Evolutionary conservation across 2,888 invertebrate genomes (phyloP).

Genomic region (Autographa gamma): DNA sequence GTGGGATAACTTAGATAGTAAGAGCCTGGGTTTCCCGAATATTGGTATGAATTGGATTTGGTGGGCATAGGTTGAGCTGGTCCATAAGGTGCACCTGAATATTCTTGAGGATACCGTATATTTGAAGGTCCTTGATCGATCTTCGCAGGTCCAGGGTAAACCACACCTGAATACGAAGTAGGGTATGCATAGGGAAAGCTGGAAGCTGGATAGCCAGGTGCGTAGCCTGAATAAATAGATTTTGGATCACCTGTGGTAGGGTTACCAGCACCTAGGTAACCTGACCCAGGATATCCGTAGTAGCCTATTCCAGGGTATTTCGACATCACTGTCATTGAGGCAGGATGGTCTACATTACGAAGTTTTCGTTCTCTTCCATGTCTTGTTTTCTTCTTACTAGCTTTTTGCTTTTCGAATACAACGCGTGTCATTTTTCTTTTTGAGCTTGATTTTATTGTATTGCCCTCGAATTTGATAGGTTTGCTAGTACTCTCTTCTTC

Average conservation of each 20-base stretch:
- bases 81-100: constrained; percentile 4
- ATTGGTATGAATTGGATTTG: neutral
- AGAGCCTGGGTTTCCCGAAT: constrained; percentile 12
- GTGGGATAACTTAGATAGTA: constrained; percentile 27
- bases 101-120: constrained; percentile 21
- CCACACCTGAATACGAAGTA: constrained; percentile 6
- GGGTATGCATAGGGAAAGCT: constrained; percentile 17
- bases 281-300: constrained; percentile 33
- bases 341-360: constrained; percentile 27
- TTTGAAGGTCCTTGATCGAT: constrained; percentile 9
- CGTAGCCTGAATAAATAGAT: constrained; percentile 12
- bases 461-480: constrained; percentile 35
- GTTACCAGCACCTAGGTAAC: constrained; percentile 11
- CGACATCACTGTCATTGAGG: neutral
- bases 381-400: constrained; percentile 61
- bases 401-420: constrained; percentile 45
- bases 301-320: constrained; percentile 6
- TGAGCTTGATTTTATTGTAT: neutral
- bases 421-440: constrained; percentile 17
- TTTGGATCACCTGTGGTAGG: constrained; percentile 13
- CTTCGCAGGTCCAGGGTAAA: constrained; percentile 8
- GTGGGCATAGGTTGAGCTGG: constrained; percentile 10
- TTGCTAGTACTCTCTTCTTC: constrained; percentile 16
- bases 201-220: constrained; percentile 9
- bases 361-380: constrained; percentile 65